phyloP scores from a whole-genome alignment of 2,797 vertebrate genomes.

The Mus caroli region DNA sequence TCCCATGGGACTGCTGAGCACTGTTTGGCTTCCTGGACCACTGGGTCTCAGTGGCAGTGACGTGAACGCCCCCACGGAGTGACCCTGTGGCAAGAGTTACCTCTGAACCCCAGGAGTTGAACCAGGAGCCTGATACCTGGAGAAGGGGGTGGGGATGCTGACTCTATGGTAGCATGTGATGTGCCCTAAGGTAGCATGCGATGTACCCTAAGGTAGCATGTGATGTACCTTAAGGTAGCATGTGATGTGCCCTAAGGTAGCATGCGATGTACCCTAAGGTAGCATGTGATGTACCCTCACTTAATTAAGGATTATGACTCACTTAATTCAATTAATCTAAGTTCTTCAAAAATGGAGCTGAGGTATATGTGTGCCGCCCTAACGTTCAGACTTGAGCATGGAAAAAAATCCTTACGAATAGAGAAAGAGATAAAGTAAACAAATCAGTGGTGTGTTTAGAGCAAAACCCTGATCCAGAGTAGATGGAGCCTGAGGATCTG shows the following conservation, averaged over 20 bases:
- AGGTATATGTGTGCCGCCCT: neutral
- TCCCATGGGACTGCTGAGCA: neutral
- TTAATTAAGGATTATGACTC: neutral
- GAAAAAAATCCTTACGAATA: neutral
- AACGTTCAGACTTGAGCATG: neutral
- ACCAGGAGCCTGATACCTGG: neutral
- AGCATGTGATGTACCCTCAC: too few species aligned
- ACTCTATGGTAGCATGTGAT: too few species aligned
- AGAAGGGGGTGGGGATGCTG: neutral
- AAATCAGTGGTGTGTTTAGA: neutral
- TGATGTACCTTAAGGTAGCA: too few species aligned
- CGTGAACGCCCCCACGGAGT: accelerated
- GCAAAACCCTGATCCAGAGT: neutral
- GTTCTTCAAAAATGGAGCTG: neutral
- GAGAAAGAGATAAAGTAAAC: neutral
- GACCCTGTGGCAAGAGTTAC: neutral
- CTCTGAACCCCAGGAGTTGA: neutral
- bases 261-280: too few species aligned
- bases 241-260: neutral
- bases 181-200: too few species aligned
- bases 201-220: too few species aligned
- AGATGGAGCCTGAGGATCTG: neutral
- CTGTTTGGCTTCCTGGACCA: neutral
- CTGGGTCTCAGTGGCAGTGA: neutral
- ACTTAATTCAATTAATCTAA: neutral